A percentile compares a stretch with the other conserved stretches of the same genome.
Conservation (phyloP, 2,888 invertebrate genomes). For the Nudaria mundana region DNA sequence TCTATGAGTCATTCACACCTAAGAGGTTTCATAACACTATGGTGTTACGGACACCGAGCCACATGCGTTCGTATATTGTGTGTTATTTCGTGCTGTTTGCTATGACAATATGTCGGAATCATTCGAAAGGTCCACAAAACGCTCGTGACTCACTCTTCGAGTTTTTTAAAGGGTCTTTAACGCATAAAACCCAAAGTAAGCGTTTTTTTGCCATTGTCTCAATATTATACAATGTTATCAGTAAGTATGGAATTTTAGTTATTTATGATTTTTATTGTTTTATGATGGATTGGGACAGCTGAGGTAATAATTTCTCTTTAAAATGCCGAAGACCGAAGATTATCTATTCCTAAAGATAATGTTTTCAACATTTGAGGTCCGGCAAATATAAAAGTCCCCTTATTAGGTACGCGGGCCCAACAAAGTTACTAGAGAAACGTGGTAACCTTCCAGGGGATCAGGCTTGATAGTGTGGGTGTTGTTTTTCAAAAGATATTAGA, state of each 20-base stretch:
- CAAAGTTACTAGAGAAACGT: too few relatives aligned
- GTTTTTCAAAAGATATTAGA: too few relatives aligned
- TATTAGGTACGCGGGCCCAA: too few relatives aligned
- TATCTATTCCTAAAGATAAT: too few relatives aligned
- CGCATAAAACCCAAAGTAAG: constrained; percentile 12
- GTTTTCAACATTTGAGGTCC: too few relatives aligned
- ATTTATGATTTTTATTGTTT: constrained; percentile 10
- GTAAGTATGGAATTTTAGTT: constrained; percentile 17
- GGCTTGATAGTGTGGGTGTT: too few relatives aligned
- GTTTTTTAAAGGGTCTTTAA: too few relatives aligned
- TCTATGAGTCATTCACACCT: constrained; percentile 28
- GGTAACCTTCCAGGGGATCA: too few relatives aligned
- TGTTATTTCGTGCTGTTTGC: constrained; percentile 35
- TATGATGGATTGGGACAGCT: not conserved
- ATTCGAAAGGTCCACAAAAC: constrained; percentile 27
- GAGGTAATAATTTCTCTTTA: not conserved
- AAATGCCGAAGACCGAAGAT: not conserved
- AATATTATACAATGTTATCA: constrained; percentile 25
- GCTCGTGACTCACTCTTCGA: constrained; percentile 24
- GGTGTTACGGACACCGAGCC: constrained; percentile 11
- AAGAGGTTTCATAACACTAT: constrained; percentile 19
- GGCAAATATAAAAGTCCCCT: too few relatives aligned
- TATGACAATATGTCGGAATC: constrained; percentile 34
- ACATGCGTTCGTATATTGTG: constrained; percentile 4
- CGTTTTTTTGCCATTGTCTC: constrained; percentile 17